phyloP scores from a whole-genome alignment of 2,888 invertebrate species.

The Sinelater perroti region DNA sequence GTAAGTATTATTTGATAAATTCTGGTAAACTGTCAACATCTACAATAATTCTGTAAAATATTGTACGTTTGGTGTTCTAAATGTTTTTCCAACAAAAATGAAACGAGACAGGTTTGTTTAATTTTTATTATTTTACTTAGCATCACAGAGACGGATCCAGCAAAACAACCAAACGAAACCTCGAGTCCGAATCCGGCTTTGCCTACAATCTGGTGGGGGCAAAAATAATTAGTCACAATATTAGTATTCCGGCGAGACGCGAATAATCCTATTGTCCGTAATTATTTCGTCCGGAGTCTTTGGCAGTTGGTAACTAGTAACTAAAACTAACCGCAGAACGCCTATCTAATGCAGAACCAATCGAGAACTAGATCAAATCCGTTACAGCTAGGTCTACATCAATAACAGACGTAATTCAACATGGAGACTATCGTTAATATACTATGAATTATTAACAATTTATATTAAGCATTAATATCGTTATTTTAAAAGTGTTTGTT shows the following conservation, averaged over 20 bases:
- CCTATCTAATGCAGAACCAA: constrained; percentile 15
- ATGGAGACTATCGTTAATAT: constrained; percentile 28
- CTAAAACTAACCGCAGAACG: constrained; percentile 23
- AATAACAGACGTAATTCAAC: constrained; percentile 33
- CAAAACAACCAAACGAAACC: not conserved
- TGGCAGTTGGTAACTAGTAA: constrained; percentile 31
- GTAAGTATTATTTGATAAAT: no score
- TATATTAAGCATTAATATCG: constrained; percentile 35
- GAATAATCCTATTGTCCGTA: constrained; percentile 27
- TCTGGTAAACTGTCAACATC: no score
- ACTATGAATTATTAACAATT: constrained; percentile 34
- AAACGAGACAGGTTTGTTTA: not conserved
- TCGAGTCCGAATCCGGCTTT: constrained; percentile 4
- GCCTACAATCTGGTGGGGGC: not conserved
- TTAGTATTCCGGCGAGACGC: constrained; percentile 23
- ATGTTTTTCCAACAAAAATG: no score
- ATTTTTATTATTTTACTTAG: constrained; percentile 8
- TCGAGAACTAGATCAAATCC: constrained; percentile 14
- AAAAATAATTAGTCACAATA: constrained; percentile 31
- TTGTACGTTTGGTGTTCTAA: no score
- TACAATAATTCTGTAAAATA: no score
- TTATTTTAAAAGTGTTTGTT: constrained; percentile 27
- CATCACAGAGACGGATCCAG: constrained; percentile 3
- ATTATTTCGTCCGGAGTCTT: constrained; percentile 29
- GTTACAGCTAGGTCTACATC: constrained; percentile 18